Evolutionary conservation across 2,113 vertebrate genomes (phyloP).

Genomic region (Centropus unirufus): DNA sequence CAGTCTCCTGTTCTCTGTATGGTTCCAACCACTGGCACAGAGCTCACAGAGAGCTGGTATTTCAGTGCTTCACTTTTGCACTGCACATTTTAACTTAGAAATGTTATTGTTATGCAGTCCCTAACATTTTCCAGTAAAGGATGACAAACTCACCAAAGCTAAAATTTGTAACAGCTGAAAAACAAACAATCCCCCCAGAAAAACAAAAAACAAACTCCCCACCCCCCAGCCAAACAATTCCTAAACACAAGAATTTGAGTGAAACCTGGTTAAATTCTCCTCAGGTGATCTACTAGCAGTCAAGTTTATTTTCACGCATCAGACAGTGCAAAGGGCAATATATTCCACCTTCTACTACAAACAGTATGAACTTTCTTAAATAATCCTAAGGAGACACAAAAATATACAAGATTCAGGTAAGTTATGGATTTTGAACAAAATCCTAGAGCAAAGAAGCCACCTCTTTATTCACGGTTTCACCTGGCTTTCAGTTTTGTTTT

Average conservation of each 20-base stretch:
- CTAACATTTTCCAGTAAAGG: not conserved
- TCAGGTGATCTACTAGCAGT: not conserved
- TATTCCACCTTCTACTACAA: not conserved
- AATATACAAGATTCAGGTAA: not conserved
- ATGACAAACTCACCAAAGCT: not conserved
- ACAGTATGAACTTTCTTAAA: not conserved
- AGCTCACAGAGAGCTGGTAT: not conserved
- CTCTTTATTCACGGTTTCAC: not conserved
- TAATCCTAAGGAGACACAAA: not conserved
- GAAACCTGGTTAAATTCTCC: not conserved
- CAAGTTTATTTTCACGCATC: not conserved
- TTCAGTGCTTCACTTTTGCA: not conserved
- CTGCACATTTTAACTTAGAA: not conserved
- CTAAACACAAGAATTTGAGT: not conserved
- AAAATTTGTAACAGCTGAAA: not conserved
- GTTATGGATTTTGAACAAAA: not conserved
- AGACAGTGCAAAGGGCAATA: not conserved
- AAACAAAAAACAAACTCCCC: not conserved
- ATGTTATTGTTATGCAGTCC: not conserved
- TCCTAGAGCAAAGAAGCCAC: not conserved
- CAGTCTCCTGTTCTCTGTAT: not conserved
- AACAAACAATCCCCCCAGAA: not conserved
- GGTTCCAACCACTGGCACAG: not conserved
- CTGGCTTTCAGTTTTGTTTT: not conserved
- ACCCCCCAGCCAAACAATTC: not conserved